These are phyloP conservation scores for Drosophila erecta DNA, from an alignment of 1,140 invertebrate species.

Conservation along the genomic window DNA sequence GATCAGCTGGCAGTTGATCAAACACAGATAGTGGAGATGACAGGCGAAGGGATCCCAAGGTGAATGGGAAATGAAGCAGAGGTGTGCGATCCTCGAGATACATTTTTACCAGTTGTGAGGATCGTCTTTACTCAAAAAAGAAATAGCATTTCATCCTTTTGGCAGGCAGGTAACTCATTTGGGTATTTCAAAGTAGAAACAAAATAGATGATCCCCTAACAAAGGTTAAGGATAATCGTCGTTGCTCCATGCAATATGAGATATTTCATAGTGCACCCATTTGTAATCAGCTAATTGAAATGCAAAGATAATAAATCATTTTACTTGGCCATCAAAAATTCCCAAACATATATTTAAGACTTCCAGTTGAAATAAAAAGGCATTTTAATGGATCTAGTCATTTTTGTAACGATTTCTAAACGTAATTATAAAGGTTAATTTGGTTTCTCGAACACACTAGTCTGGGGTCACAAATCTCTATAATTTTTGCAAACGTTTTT, in stretches of 20 bases:
- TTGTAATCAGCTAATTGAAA: neutral
- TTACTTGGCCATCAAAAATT: neutral
- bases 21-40: conserved; percentile 17
- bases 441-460: neutral
- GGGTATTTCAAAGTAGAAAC: neutral
- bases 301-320: conserved; percentile 5
- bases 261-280: neutral
- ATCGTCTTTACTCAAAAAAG: neutral
- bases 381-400: neutral
- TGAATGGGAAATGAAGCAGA: conserved; percentile 1
- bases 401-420: neutral
- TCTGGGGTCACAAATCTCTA: neutral
- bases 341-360: neutral
- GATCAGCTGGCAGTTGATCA: conserved; percentile 39
- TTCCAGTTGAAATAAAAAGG: neutral
- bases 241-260: neutral
- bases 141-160: neutral
- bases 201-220: neutral
- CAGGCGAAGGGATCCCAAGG: neutral
- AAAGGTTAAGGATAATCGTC: neutral
- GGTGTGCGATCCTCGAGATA: too few species aligned
- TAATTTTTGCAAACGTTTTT: neutral
- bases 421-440: neutral
- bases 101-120: neutral
- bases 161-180: conserved; percentile 1